Base-by-base conservation (phyloP, 2,888 invertebrate genomes). In the Lasioglossum malachurum region DNA sequence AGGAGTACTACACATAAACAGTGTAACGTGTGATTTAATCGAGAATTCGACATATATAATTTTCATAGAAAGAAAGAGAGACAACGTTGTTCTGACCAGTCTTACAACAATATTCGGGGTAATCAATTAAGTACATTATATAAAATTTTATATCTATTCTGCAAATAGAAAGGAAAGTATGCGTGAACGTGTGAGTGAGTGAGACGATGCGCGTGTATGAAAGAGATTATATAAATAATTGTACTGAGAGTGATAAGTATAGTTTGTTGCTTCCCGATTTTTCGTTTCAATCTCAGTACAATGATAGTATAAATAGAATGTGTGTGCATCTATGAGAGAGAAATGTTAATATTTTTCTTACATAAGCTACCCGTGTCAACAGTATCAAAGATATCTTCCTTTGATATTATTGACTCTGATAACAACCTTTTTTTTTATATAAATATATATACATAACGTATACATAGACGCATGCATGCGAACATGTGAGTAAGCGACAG, bases 61-160 rank as follows among this genome's bases (percentile, higher is more conserved):
- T 93, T 92, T 92, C 91, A 91, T 91, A 90, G 92, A 92, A 92
- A 92, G 90, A 91, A 92, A 92, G 92, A 93, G 91, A 93, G 93
- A 85, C 64, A 64, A 87, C 67, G 35, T 87, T 86, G 27, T 87
- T 86, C 75, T 74, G 84, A 90, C 79, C 82, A 90, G 84, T 84
- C 75, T 84, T 80, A 64, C 31, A 78, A 78, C n/a, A 57, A 75
- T 60, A 76, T 83, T 88, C 81, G 85, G 83, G 75, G 83, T 86
- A 81, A 81, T 83, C 73, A 71, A 83, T 76, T 64, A 76, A 87
- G 83, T 81, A 74, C 75, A 82, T 88, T 81, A 80, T 89, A 86
- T 80, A 88, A 88, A 90, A 88, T 93, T 92, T 93, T 91, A 86
- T 92, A 92, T 92, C 90, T 91, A 91, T 87, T 90, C 90, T 90